Base-by-base conservation (phyloP, 1,140 invertebrate species). In the Sinonovacula constricta region DNA sequence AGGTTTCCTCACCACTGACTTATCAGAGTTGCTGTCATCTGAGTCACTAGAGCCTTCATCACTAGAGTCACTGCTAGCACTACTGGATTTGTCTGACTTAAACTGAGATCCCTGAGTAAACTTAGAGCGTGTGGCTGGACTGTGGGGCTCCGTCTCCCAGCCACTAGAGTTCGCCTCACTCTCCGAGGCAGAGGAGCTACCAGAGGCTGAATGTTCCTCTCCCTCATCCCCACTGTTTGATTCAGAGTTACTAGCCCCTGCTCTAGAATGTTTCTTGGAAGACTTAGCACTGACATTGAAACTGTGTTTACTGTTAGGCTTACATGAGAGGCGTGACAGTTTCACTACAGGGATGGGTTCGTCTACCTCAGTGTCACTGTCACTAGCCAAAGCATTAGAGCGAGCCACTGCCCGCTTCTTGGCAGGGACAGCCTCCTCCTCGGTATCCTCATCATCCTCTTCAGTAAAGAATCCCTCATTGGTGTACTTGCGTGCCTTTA, bases 401-500 rank as follows among this genome's bases (percentile, higher is more conserved):
- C 18, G 7, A 7, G 39, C 7, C 18, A 10, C 18, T 10, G 39
- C 7, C 39, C 18, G 7, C 39, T 49, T 45, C 31, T 33, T 22
- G 28, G 36, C 45, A 12, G 31, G 18, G 31, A 36, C 24, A 31
- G 45, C 49, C 45, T 59, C 45, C 57, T 30, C 31, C 24, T 74
- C 69, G 7, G 33, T 39, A 30, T 72, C 45, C n/a, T 82, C 74
- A 3, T 57, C 53, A 45, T 83, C 70, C 0, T 65, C 72, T 34
- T 74, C 80, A 22, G 77, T 76, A 66, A 75, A 79, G n/a, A 82
- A 82, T 31, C 80, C 82, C 63, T 83, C 77, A n/a, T 71, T 54
- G 22, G 71, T 72, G 49, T 85, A 86, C 31, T 78, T 79, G 14
- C 74, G 79, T 51, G 65, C 68, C 72, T 81, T 83, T 15, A 84